These are phyloP conservation scores for Artibeus jamaicensis DNA, from an alignment of 2,797 vertebrate species.

Conservation along the genomic window DNA sequence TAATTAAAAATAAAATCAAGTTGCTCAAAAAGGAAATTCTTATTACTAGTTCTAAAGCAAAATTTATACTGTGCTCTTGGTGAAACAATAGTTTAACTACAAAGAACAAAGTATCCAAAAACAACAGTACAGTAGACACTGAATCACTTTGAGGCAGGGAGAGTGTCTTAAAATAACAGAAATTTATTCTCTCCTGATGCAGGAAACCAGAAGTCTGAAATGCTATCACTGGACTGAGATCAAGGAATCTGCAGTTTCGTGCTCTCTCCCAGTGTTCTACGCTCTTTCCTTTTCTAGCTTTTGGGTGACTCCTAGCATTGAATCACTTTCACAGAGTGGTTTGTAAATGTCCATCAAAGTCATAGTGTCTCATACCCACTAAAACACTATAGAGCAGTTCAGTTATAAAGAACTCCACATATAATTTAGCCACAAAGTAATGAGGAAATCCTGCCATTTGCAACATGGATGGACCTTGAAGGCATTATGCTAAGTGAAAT, in stretches of 20 bases:
- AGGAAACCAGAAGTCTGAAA: neutral
- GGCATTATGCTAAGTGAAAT: too few species aligned
- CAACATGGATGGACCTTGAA: neutral
- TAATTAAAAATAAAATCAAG: slow-evolving; percentile 26
- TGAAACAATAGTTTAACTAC: neutral
- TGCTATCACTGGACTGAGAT: neutral
- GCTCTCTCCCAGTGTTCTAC: neutral
- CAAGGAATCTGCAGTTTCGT: neutral
- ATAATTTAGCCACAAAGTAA: neutral
- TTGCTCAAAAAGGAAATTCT: neutral
- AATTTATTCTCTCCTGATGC: neutral
- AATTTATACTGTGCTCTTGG: neutral
- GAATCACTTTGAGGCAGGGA: neutral
- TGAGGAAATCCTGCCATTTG: neutral
- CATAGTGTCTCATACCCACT: neutral
- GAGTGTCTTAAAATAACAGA: neutral
- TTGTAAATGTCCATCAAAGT: neutral
- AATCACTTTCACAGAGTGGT: neutral
- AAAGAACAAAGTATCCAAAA: neutral
- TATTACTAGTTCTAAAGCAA: neutral
- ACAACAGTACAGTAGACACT: neutral
- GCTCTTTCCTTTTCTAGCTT: neutral
- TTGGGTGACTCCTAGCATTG: neutral
- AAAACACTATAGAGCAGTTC: neutral
- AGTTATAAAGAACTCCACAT: neutral